Evolutionary conservation across 2,113 vertebrate genomes (phyloP).

Genomic region (Echinops telfairi): DNA sequence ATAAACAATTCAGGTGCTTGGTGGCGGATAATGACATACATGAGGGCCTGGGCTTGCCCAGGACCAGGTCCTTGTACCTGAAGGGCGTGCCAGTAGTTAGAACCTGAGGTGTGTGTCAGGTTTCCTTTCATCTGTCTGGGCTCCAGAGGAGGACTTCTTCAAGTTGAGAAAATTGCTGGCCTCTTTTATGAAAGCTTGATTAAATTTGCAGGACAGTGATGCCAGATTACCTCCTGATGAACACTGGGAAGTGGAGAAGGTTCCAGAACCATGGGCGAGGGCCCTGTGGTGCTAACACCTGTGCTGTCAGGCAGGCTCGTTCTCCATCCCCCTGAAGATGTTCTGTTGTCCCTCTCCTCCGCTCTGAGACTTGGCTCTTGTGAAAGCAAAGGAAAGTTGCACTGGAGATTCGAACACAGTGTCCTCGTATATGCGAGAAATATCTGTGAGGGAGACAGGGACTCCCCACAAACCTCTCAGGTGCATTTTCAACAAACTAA

Average conservation of each 20-base stretch:
- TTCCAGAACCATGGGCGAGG: neutral
- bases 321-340: no score
- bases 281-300: neutral
- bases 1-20: neutral
- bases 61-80: neutral
- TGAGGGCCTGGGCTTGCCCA: neutral
- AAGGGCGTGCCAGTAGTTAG: neutral
- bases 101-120: neutral
- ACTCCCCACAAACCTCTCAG: neutral
- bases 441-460: neutral
- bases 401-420: no score
- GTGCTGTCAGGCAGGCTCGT: accelerated
- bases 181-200: conserved; percentile 75
- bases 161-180: conserved; percentile 40
- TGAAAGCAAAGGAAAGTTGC: neutral
- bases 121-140: neutral
- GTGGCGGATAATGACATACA: neutral
- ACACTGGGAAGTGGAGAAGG: neutral
- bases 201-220: no score
- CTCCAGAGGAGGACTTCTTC: neutral
- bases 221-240: conserved; percentile 57
- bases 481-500: neutral
- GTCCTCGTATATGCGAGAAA: neutral
- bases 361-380: neutral
- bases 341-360: accelerated